Conservation (phyloP, 2,888 invertebrate genomes). For the Meiosimyza decipiens region DNA sequence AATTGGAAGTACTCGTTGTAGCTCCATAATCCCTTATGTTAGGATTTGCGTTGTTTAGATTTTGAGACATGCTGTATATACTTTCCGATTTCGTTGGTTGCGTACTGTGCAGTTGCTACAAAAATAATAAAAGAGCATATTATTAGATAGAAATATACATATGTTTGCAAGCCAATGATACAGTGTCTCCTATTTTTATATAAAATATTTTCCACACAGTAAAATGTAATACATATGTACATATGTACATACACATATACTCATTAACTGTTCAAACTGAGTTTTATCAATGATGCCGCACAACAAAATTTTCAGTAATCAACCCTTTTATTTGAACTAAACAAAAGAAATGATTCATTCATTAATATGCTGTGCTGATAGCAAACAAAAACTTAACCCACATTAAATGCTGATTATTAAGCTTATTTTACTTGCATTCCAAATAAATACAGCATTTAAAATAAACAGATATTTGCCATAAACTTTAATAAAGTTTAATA, state of each 20-base stretch:
- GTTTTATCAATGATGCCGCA: no score
- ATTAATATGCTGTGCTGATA: background rate
- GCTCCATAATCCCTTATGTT: conserved; percentile 62
- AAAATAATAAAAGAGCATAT: background rate
- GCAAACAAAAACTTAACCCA: background rate
- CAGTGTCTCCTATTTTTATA: background rate
- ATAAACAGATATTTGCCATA: no score
- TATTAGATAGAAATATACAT: background rate
- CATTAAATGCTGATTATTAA: background rate
- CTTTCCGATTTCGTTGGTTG: conserved; percentile 4
- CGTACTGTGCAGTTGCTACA: background rate
- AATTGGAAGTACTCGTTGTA: conserved; percentile 56
- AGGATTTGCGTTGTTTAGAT: conserved; percentile 55
- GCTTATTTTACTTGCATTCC: no score
- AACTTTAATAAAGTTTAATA: no score
- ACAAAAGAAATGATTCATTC: conserved; percentile 21
- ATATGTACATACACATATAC: no score
- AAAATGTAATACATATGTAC: no score
- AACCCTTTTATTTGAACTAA: background rate
- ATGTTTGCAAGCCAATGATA: background rate
- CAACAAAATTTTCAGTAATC: background rate
- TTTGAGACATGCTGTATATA: conserved; percentile 49
- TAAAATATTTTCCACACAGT: no score
- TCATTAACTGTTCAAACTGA: no score
- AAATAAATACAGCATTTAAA: no score